Base-by-base conservation (phyloP, 2,797 vertebrate genomes). In the Dermochelys coriacea region DNA sequence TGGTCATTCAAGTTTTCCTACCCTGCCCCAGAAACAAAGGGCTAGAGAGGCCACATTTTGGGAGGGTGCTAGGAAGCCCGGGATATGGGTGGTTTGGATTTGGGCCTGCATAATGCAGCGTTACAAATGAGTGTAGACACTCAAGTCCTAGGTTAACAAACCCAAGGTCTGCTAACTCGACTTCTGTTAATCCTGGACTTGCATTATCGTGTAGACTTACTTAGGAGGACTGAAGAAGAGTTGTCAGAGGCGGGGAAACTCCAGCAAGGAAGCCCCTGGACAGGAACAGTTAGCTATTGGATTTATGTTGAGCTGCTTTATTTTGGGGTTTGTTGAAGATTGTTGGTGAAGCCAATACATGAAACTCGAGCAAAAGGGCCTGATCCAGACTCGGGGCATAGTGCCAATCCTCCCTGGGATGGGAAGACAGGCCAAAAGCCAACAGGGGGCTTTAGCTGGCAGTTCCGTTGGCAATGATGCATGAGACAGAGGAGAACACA, bases 311-410 rank as follows among this genome's bases (percentile, higher is more conserved):
- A 87, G 87, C 2, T 50, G 49, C 59, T 89, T 94, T 90, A 84
- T 88, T 90, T 81, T 23, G 50, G 81, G 61, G 29, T 78, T 94
- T 86, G 94, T 79, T 96, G 97, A 91, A 95, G 95, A 85, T 87
- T 90, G 88, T 57, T 29, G 11, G 55, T 82, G 41, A 29, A 45
- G 47, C 27, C 92, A 93, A 59, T 90, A 93, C 93, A 85, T 68
- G 81, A 94, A 94, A 85, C 50, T 14, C 49, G 52, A 93, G 52
- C 55, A 89, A 34, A 93, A 85, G 83, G 75, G 79, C 18, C 1
- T 68, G 87, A 93, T 90, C 74, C 88, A 92, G 83, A 25, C 9
- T 27, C 18, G 84, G 59, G 74, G 89, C 45, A 8, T 9, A 92
- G 88, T 93, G 92, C 89, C 95, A 97, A n/a, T 45, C 59, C 84